Base-by-base conservation (phyloP, 1,140 invertebrate species). In the Drosophila ogumai region DNA sequence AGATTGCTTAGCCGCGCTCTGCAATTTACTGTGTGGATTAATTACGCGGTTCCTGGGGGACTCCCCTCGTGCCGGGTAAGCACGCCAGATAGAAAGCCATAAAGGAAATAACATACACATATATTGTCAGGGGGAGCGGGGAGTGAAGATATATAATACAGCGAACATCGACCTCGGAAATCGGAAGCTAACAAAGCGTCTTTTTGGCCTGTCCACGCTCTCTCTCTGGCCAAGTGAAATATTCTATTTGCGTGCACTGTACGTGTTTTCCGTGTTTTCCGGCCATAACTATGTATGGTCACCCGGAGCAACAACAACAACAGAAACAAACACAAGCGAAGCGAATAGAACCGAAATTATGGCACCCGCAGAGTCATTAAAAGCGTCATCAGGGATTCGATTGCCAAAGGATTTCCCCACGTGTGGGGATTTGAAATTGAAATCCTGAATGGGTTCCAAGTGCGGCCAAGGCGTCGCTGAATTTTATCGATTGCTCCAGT, bases 101-200 rank as follows among this genome's bases (percentile, higher is more conserved):
- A 57, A 57, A 75, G 19, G 32, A 52, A 75, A 57, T 55, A 41
- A 34, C 52, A 55, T 55, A 57, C 34, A 57, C 34, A 65, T 40
- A 65, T 34, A 64, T n/a, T 19, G 36, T 56, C 41, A 36, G 12
- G 10, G 34, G 17, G 6, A 36, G 17, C 8, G 34, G n/a, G 15
- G 28, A 15, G 17, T 17, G 34, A 12, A 22, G 46, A 41, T 47
- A 47, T 47, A 25, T 25, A 36, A 38, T 31, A 44, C 44, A 64
- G 79, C 66, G 74, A 67, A 32, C 82, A 87, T 65, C 75, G 79
- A 86, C 75, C 82, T 72, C 46, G 47, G 61, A 54, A 69, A 54
- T 60, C 47, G 75, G 75, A 75, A 81, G 57, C 67, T 55, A 67
- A 74, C 36, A 6, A 50, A 72, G 71, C 61, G 41, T 32, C 44